A percentile compares a stretch with the other conserved stretches of the same genome.
Evolutionary conservation across 92 coral and sea anemone species (phyloP).

Genomic region (Phenganax marumi): DNA sequence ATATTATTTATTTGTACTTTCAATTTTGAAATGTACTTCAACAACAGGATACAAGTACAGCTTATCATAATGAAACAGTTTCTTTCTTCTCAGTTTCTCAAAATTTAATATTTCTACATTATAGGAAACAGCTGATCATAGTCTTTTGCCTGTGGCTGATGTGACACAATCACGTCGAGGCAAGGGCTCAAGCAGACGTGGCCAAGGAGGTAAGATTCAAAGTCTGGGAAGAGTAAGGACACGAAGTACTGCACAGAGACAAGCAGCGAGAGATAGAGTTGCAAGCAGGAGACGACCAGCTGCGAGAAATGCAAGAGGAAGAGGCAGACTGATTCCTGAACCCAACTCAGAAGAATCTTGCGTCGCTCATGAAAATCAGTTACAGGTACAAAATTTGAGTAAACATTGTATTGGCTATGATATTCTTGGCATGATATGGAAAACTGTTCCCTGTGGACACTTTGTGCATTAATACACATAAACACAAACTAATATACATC

Average conservation of each 20-base stretch:
- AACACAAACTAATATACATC: not conserved
- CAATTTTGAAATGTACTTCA: not conserved
- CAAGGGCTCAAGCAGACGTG: not conserved
- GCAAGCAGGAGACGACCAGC: not conserved
- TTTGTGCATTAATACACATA: not conserved
- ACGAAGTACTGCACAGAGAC: not conserved
- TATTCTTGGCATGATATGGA: not conserved
- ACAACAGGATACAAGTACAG: not conserved
- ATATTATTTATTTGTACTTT: not conserved
- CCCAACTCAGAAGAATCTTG: constrained; percentile 5
- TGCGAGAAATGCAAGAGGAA: not conserved
- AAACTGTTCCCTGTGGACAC: not conserved
- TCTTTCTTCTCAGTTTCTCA: not conserved
- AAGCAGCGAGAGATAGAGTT: constrained; percentile 12
- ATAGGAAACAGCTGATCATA: not conserved
- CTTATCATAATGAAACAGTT: not conserved
- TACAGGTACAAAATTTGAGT: constrained; percentile 30
- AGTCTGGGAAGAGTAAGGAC: constrained; percentile 11
- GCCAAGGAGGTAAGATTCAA: not conserved
- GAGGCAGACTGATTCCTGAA: constrained; percentile 27
- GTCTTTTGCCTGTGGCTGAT: constrained; percentile 2
- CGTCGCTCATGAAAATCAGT: constrained; percentile 20
- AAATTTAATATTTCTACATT: not conserved
- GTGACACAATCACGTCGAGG: constrained; percentile 3
- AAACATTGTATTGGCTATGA: not conserved